Base-by-base conservation (phyloP, 2,888 invertebrate genomes). In the Tachina fera region DNA sequence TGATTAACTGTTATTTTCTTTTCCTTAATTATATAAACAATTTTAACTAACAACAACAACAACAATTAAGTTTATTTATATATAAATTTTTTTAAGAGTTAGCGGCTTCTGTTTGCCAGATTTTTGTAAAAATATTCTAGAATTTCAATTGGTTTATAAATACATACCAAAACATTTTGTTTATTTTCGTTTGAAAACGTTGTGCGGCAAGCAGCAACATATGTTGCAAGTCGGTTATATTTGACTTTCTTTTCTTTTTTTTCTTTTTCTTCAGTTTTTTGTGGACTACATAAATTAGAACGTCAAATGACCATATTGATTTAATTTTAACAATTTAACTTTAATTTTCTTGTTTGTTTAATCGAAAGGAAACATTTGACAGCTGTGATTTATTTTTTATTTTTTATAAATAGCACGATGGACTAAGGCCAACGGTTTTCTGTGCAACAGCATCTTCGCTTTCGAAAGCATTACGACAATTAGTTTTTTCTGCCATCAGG, bases 21-120 rank as follows among this genome's bases (percentile, higher is more conserved):
- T 76, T 60, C 47, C 75, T 76, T 79, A 79, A 83, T 86, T 79
- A 86, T 80, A 79, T 85, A 85, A 85, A 85, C 85, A 85, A 75
- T 70, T 82, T 78, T 65, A 78, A 75, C 71, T 74, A 77, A 72
- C 80, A 81, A 16, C 71, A 70, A 70, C 67, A 75, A 43, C 72
- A 80, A 74, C 1, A 51, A 78, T 13, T 16, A 65, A 53, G 5
- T 68, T 31, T 68, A 3, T 53, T 45, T 49, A 49, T 49, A 14
- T 49, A 49, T 19, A 31, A 3, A 31, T 22, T 65, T 60, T 9
- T n/a, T 72, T 45, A 22, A 53, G 80, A 80, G 63, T 77, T 72
- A 51, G 65, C 60, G 75, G 60, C 86, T 86, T 86, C 85, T 86
- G 85, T 82, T 75, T 76, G 61, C 67, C 82, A 76, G 79, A 82